Percentiles rank a stretch among this genome's conserved stretches.
Conservation (phyloP, 2,113 vertebrate genomes). For the Eublepharis macularius region DNA sequence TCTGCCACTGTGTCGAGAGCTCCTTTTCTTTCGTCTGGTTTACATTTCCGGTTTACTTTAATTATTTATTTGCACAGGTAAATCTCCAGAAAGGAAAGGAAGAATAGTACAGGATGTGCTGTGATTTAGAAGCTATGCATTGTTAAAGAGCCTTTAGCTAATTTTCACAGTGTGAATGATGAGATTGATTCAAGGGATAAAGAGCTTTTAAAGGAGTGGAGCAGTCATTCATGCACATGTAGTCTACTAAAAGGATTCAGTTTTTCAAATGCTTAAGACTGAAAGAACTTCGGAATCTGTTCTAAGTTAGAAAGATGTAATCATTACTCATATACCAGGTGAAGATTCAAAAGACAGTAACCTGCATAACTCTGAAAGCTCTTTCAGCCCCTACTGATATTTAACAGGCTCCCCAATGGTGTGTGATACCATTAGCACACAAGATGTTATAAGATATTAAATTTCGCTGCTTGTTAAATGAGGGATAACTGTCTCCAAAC, state of each 20-base stretch:
- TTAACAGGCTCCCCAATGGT: neutral
- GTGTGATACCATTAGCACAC: conserved; percentile 20
- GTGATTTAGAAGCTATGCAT: neutral
- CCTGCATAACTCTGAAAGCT: conserved; percentile 30
- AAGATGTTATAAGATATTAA: conserved; percentile 14
- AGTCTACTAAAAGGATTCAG: neutral
- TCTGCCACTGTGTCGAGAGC: neutral
- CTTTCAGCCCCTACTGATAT: neutral
- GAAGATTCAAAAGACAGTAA: neutral
- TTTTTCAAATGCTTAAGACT: conserved; percentile 57
- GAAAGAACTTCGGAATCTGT: conserved; percentile 51
- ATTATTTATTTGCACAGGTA: conserved; percentile 31
- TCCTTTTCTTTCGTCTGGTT: conserved; percentile 31
- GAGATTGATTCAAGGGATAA: conserved; percentile 45
- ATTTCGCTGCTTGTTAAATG: conserved; percentile 58
- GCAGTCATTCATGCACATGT: conserved; percentile 41
- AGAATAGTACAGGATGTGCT: neutral
- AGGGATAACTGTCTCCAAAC: conserved; percentile 33
- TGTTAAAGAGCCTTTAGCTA: conserved; percentile 55
- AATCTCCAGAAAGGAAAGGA: conserved; percentile 10
- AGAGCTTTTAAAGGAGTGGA: conserved; percentile 28
- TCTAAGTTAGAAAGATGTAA: conserved; percentile 40
- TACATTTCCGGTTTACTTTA: conserved; percentile 29
- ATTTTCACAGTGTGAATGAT: conserved; percentile 34
- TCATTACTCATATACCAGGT: conserved; percentile 42